Base-by-base conservation (phyloP, 2,888 invertebrate genomes). In the Peribatodes rhomboidaria region DNA sequence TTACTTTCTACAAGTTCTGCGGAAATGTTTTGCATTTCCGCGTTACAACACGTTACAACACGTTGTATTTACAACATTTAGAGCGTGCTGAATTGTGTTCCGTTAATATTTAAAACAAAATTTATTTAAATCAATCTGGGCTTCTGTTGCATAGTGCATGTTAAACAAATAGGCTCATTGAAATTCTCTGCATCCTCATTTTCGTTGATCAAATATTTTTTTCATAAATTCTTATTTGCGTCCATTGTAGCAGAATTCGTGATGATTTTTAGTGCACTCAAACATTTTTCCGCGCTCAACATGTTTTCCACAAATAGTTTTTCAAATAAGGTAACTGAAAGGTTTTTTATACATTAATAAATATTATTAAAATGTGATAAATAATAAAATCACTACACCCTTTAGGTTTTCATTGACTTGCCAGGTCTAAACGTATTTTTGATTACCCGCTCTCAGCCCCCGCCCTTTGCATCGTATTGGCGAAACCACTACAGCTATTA, bases 401-500 rank as follows among this genome's bases (percentile, higher is more conserved):
- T 11, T 55, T 33, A 41, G n/a, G n/a, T n/a, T n/a, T n/a, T n/a
- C n/a, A 62, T 62, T 61, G 61, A 50, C 56, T 62, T 62, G 44
- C 20, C 31, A 10, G 20, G 20, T n/a, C 39, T 46, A 37, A 62
- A 52, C 27, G 44, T 37, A 41, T 62, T 62, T 61, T 46, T 56
- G 62, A 62, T 57, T 44, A 56, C 55, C 31, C n/a, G 22, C 49
- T 31, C 54, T 53, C 11, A 44, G n/a, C 57, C 53, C 58, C 53
- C 13, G 53, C 49, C 42, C 64, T 60, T 41, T 33, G 22, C 18
- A 41, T 13, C 50, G 60, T 62, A 72, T 71, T 70, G 67, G 72
- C 63, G 62, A 64, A 72, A 68, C 69, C 69, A 68, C 69, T 73
- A 69, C 67, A 68, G 65, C 69, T 71, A 71, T 73, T 73, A 71